These are phyloP conservation scores for Nemoura dubitans DNA, from an alignment of 2,888 invertebrate genomes.

Conservation along the genomic window DNA sequence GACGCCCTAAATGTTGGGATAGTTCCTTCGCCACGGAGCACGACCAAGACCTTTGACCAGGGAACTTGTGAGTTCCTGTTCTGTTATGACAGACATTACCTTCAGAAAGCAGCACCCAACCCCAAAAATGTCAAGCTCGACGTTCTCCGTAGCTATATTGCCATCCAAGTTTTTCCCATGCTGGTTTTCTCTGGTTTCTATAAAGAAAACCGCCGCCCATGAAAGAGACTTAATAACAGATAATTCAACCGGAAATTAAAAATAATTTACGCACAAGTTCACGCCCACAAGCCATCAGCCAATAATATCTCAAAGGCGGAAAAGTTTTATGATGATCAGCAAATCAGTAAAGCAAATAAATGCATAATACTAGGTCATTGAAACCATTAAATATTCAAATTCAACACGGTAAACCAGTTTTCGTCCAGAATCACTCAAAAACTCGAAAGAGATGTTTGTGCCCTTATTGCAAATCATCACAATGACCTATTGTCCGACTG, in stretches of 20 bases:
- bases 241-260: neutral
- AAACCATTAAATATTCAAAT: conserved; percentile 17
- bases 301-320: neutral
- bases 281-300: neutral
- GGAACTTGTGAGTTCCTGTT: too few species aligned
- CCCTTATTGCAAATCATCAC: conserved; percentile 15
- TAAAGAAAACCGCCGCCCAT: neutral
- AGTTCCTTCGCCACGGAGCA: too few species aligned
- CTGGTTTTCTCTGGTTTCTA: neutral
- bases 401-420: neutral
- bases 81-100: too few species aligned
- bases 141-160: too few species aligned
- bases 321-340: neutral
- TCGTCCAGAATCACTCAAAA: neutral
- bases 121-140: too few species aligned
- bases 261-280: neutral
- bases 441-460: neutral
- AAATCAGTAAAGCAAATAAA: neutral
- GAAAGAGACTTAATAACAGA: neutral
- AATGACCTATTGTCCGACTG: conserved; percentile 24
- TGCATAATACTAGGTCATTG: conserved; percentile 17
- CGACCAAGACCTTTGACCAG: too few species aligned
- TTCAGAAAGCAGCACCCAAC: too few species aligned
- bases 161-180: too few species aligned
- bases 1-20: too few species aligned